Evolutionary conservation across 2,888 invertebrate genomes (phyloP).

Genomic region (Tenthredo mesomela): DNA sequence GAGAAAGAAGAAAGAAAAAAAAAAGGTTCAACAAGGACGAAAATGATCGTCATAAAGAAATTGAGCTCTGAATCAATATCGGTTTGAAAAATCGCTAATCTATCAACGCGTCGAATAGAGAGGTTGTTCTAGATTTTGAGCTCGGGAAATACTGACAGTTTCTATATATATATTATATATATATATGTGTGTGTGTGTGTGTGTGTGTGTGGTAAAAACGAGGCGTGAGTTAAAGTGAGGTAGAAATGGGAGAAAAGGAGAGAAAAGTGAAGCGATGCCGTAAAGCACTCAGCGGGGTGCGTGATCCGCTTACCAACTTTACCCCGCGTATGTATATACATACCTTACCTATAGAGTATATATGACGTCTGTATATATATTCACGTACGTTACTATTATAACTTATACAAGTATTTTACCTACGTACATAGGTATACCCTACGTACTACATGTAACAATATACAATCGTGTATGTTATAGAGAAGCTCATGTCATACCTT

Average conservation of each 20-base stretch:
- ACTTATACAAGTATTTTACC: background rate
- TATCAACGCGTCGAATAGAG: background rate
- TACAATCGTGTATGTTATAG: too few species aligned
- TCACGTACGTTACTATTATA: background rate
- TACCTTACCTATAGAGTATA: background rate
- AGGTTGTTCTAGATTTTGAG: background rate
- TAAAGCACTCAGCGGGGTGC: constrained; percentile 76
- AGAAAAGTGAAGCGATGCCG: constrained; percentile 71
- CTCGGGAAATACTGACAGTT: background rate
- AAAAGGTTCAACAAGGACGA: too few species aligned
- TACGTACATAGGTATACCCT: too few species aligned
- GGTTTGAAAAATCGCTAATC: background rate
- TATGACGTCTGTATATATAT: background rate
- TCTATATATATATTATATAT: background rate
- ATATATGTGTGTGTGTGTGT: background rate
- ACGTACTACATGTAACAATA: too few species aligned
- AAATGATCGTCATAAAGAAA: background rate
- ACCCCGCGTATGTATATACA: constrained; percentile 53
- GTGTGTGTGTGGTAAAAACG: constrained; percentile 22
- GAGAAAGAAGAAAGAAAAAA: too few species aligned
- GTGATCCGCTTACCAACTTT: constrained; percentile 76
- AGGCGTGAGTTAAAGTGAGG: constrained; percentile 50
- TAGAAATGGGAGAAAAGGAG: constrained; percentile 22
- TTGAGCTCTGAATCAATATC: background rate
- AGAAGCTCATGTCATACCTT: too few species aligned